A percentile compares a stretch with the other conserved stretches of the same genome.
phyloP scores from a whole-genome alignment of 2,888 invertebrate species.

The Mythimna albipuncta region DNA sequence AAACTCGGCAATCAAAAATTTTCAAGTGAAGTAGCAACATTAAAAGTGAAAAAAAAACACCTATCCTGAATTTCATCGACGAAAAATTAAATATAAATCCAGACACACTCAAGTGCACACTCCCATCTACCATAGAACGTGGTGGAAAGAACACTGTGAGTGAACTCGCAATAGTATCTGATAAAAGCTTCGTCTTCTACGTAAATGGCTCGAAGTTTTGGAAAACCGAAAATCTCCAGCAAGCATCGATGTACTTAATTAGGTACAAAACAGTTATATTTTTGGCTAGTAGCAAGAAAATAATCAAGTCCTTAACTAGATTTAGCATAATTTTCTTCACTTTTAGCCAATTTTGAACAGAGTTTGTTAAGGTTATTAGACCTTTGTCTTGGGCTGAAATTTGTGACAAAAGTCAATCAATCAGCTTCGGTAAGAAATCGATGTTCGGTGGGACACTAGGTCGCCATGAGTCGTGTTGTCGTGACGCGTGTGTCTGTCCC shows the following conservation, averaged over 20 bases:
- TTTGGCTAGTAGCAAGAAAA: neutral
- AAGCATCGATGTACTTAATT: neutral
- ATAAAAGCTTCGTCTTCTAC: neutral
- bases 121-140: slow-evolving; percentile 23
- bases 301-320: neutral
- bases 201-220: too few relatives aligned
- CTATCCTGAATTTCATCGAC: neutral
- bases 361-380: neutral
- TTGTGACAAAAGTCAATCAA: neutral
- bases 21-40: neutral
- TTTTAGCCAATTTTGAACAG: neutral
- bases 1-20: slow-evolving; percentile 6
- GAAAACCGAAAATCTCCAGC: neutral
- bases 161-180: slow-evolving; percentile 54
- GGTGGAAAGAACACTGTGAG: slow-evolving; percentile 32
- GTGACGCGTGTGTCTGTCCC: slow-evolving; percentile 50
- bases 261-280: neutral
- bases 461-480: neutral
- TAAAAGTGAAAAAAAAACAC: neutral
- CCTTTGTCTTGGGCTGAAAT: neutral
- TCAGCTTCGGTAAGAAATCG: neutral
- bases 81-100: slow-evolving; percentile 14
- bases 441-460: neutral
- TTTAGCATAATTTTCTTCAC: neutral
- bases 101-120: slow-evolving; percentile 12